A percentile compares a stretch with the other conserved stretches of the same genome.
phyloP scores from a whole-genome alignment of 92 coral and sea anemone genomes.

The Diadumene lineata region DNA sequence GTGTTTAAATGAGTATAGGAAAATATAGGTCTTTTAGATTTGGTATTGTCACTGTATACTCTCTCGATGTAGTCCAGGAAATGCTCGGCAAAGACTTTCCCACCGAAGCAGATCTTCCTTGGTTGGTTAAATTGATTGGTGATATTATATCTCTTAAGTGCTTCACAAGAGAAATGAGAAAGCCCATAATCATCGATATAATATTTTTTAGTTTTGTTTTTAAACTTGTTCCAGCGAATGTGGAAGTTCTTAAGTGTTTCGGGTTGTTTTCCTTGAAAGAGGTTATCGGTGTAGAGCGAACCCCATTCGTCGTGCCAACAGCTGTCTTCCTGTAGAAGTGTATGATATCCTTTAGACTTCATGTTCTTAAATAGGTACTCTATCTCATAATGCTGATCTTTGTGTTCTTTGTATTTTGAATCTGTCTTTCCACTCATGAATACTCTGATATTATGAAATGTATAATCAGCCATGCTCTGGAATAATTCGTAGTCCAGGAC shows the following conservation, averaged over 20 bases:
- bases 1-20: constrained; percentile 83
- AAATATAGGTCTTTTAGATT: constrained; percentile 33
- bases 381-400: constrained; percentile 68
- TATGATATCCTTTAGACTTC: constrained; percentile 70
- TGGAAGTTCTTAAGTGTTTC: constrained; percentile 43
- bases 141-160: constrained; percentile 67
- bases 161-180: constrained; percentile 86
- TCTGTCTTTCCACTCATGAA: constrained; percentile 84
- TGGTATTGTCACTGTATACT: constrained; percentile 27
- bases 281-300: constrained; percentile 74
- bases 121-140: constrained; percentile 93
- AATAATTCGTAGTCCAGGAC: constrained; percentile 76
- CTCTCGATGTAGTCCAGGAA: constrained; percentile 66
- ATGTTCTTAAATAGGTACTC: constrained; percentile 67
- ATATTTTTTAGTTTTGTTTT: constrained; percentile 46
- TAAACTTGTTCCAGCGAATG: constrained; percentile 65
- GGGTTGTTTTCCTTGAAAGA: constrained; percentile 72
- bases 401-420: constrained; percentile 62
- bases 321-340: constrained; percentile 91
- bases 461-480: constrained; percentile 84
- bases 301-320: constrained; percentile 99
- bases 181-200: constrained; percentile 85
- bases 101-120: constrained; percentile 73
- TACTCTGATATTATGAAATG: constrained; percentile 80
- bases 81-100: constrained; percentile 76